Conservation (phyloP, 2,888 invertebrate genomes). For the Seladonia tumulorum region DNA sequence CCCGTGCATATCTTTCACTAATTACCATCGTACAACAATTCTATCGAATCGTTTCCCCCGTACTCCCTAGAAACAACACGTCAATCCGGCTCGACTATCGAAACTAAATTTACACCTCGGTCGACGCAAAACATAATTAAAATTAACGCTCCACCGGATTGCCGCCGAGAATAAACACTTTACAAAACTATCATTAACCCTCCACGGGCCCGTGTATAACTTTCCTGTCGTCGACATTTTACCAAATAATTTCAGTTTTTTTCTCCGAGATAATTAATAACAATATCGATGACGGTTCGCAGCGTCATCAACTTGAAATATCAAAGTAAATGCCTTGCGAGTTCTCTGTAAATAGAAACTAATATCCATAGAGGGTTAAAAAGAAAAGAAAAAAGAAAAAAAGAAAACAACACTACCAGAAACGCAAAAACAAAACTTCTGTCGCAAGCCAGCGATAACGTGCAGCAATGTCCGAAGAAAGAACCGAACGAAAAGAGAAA, state of each 20-base stretch:
- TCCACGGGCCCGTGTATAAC: too few species aligned
- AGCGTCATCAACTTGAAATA: too few species aligned
- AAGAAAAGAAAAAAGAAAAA: too few species aligned
- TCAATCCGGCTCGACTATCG: not conserved
- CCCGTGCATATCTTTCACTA: not conserved
- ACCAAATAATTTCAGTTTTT: too few species aligned
- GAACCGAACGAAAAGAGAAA: not conserved
- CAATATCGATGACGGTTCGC: too few species aligned
- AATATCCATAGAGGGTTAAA: too few species aligned
- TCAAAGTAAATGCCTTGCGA: too few species aligned
- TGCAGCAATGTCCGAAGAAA: not conserved
- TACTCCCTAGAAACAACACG: not conserved
- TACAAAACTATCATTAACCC: not conserved
- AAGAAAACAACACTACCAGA: not conserved
- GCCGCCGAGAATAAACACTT: not conserved
- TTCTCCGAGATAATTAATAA: too few species aligned
- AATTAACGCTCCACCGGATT: not conserved
- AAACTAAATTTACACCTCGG: not conserved
- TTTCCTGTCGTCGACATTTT: too few species aligned
- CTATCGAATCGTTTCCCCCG: not conserved
- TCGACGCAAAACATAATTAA: not conserved
- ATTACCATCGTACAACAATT: not conserved
- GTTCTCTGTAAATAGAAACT: too few species aligned
- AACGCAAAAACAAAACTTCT: not conserved
- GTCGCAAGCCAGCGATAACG: constrained; percentile 1